phyloP scores from a whole-genome alignment of 2,113 vertebrate genomes.

The Turdus rufiventris region DNA sequence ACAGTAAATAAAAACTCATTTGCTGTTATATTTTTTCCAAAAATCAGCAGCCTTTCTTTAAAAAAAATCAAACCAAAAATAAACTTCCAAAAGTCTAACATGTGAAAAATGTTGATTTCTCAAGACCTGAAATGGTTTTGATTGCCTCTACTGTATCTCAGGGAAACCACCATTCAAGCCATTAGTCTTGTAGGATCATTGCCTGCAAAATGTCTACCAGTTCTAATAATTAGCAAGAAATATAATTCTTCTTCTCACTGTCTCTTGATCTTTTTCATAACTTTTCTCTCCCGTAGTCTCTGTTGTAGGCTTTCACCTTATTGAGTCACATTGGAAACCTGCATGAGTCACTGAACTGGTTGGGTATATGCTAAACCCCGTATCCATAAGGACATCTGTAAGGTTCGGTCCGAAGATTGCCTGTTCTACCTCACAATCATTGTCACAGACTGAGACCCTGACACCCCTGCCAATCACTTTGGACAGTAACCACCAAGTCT shows the following conservation, averaged over 20 bases:
- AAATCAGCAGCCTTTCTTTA: neutral
- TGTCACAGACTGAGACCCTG: no score
- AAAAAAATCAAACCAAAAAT: neutral
- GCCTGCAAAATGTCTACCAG: neutral
- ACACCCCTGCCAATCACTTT: no score
- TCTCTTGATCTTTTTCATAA: neutral
- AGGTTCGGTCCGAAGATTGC: no score
- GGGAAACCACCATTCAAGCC: neutral
- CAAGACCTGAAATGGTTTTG: neutral
- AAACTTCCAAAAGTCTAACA: rapidly evolving
- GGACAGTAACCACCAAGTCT: no score
- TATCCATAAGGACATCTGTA: rapidly evolving
- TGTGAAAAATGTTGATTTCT: neutral
- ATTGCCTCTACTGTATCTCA: neutral
- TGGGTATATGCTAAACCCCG: neutral
- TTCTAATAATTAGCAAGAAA: neutral
- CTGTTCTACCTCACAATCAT: no score
- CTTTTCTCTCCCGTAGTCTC: neutral
- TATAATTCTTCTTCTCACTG: neutral
- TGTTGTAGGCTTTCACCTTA: neutral
- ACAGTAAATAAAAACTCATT: neutral
- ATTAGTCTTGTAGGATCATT: neutral
- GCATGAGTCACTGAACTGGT: no score
- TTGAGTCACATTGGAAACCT: rapidly evolving
- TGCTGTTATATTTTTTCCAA: rapidly evolving